phyloP scores from a whole-genome alignment of 2,113 vertebrate genomes.

The Leptocoma aspasia region DNA sequence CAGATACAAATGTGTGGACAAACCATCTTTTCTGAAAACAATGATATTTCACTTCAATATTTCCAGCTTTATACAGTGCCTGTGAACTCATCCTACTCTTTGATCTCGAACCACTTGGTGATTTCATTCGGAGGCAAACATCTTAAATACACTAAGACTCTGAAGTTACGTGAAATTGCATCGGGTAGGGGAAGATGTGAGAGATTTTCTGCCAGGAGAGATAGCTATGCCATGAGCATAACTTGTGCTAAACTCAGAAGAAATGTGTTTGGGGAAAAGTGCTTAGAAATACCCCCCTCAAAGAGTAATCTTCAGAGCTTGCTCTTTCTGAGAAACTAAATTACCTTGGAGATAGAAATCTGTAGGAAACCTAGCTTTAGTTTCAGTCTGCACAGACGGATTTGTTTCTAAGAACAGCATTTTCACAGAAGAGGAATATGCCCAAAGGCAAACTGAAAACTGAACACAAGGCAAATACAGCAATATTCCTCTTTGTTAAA shows the following conservation, averaged over 20 bases:
- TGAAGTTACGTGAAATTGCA: neutral
- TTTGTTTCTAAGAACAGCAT: neutral
- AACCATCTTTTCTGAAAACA: neutral
- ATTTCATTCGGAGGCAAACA: neutral
- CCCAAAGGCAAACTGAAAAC: neutral
- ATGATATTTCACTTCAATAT: neutral
- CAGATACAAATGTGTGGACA: neutral
- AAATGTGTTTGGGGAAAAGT: neutral
- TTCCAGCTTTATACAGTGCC: rapidly evolving
- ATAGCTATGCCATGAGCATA: neutral
- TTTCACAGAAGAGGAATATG: neutral
- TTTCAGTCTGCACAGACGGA: neutral
- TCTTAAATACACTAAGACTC: neutral
- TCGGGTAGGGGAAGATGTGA: neutral
- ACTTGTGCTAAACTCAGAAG: neutral
- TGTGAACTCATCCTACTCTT: neutral
- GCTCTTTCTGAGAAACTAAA: neutral
- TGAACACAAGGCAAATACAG: neutral
- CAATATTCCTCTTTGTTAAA: neutral
- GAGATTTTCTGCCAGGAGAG: neutral
- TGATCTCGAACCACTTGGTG: neutral
- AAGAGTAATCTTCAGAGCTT: neutral
- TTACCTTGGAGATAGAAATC: neutral
- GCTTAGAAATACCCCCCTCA: neutral
- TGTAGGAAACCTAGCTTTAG: neutral